Base-by-base conservation (phyloP, 2,797 vertebrate species). In the Eremophila alpestris region DNA sequence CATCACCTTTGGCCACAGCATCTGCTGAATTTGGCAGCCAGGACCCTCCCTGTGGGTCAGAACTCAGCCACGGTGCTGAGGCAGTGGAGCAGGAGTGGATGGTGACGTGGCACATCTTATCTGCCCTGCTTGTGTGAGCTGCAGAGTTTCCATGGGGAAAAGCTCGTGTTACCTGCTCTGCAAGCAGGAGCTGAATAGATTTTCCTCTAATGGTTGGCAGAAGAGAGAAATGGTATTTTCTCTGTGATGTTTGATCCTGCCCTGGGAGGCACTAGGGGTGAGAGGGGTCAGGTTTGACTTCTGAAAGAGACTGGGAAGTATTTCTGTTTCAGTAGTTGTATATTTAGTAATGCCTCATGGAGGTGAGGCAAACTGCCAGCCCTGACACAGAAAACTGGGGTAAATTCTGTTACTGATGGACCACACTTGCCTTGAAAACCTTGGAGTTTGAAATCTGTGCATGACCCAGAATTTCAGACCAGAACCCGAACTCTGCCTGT, bases 11-110 rank as follows among this genome's bases (percentile, higher is more conserved):
- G 52, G 62, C n/a, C 40, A 16, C 34, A 43, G 36, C 22, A 74
- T 43, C 55, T 80, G 49, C 65, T 46, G 41, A 14, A 29, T 45
- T 19, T 38, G 65, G 30, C 62, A 68, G 24, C 34, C 16, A 29
- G 45, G 55, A 29, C 4, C 21, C 26, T 69, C 5, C 29, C 34
- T 16, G 46, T 9, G 6, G 32, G 38, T 58, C 74, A 22, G 58
- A 43, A 10, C 59, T 63, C 41, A 34, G 13, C 49, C 22, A 0
- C 0, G 8, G 32, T 24, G 8, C 5, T 16, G 16, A 23, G 34
- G 27, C 36, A 34, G 9, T 0, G 5, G 40, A 32, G 40, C 60
- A 46, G 77, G 9, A 27, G 29, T 34, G 51, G 30, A 3, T 70
- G 65, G 52, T 75, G 86, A n/a, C 7, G 1, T 19, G 30, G n/a